A percentile compares a stretch with the other conserved stretches of the same genome.
phyloP scores from a whole-genome alignment of 2,888 invertebrate genomes.

The Oligia fasciuncula region DNA sequence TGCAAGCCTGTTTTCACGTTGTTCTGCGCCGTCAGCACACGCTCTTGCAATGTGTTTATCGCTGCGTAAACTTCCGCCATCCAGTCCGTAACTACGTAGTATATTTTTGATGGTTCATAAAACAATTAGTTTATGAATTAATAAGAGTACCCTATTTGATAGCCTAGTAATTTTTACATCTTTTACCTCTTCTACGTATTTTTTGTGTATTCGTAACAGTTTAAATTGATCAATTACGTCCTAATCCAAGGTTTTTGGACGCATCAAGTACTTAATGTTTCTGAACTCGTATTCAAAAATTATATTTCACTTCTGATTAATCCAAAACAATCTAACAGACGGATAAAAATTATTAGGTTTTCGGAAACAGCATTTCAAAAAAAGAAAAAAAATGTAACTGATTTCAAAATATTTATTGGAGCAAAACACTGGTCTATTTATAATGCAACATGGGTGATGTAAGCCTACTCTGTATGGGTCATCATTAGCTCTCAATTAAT shows the following conservation, averaged over 20 bases:
- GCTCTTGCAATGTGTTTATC: slow-evolving; percentile 93
- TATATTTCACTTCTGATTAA: neutral
- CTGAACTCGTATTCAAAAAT: neutral
- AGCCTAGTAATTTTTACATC: neutral
- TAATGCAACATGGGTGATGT: slow-evolving; percentile 8
- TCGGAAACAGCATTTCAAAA: neutral
- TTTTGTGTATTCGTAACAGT: neutral
- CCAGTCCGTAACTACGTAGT: slow-evolving; percentile 90
- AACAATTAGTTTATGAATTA: neutral
- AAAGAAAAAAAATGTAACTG: neutral
- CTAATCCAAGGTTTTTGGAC: neutral
- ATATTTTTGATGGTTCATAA: neutral
- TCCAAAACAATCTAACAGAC: neutral
- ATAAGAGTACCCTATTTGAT: neutral
- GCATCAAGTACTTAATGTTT: neutral
- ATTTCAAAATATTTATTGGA: slow-evolving; percentile 3
- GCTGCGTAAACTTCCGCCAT: slow-evolving; percentile 92
- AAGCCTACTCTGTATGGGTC: neutral
- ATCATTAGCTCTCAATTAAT: neutral
- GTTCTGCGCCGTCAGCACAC: slow-evolving; percentile 92
- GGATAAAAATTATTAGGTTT: neutral
- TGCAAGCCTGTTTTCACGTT: slow-evolving; percentile 91
- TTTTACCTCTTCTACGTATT: neutral
- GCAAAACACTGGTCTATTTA: slow-evolving; percentile 4
- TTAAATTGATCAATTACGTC: neutral